A percentile compares a stretch with the other conserved stretches of the same genome.
phyloP scores from a whole-genome alignment of 2,113 vertebrate genomes.

The Sitta europaea region DNA sequence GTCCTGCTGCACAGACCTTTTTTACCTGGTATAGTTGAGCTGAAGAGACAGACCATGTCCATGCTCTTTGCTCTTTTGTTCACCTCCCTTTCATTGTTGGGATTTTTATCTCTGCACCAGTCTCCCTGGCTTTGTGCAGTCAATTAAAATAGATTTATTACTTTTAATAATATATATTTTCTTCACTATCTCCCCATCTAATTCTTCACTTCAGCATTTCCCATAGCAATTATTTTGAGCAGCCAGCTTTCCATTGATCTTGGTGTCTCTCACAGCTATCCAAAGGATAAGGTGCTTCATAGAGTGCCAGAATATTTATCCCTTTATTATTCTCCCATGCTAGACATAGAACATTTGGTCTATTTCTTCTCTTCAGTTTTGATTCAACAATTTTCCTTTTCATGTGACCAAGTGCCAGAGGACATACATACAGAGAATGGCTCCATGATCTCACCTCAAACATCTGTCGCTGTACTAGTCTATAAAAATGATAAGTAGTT shows the following conservation, averaged over 20 bases:
- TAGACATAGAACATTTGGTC: neutral
- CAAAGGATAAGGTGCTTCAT: neutral
- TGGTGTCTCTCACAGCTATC: neutral
- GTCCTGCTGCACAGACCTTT: neutral
- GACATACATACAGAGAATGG: neutral
- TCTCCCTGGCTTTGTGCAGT: neutral
- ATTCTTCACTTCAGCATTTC: neutral
- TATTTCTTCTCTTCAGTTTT: neutral
- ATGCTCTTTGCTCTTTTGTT: neutral
- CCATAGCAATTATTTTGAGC: neutral
- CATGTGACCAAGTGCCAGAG: neutral
- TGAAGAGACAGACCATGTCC: neutral
- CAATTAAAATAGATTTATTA: neutral
- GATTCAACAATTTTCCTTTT: neutral
- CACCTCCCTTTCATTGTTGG: neutral
- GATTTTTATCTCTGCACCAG: neutral
- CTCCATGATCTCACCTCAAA: neutral
- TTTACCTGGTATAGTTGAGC: neutral
- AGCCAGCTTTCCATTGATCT: neutral
- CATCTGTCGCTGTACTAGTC: neutral
- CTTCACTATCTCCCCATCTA: neutral
- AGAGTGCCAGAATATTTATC: neutral
- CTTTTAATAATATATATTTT: neutral
- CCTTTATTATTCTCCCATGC: neutral
- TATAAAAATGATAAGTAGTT: neutral